Conservation (phyloP, 2,113 vertebrate genomes). For the Hystrix cristata region DNA sequence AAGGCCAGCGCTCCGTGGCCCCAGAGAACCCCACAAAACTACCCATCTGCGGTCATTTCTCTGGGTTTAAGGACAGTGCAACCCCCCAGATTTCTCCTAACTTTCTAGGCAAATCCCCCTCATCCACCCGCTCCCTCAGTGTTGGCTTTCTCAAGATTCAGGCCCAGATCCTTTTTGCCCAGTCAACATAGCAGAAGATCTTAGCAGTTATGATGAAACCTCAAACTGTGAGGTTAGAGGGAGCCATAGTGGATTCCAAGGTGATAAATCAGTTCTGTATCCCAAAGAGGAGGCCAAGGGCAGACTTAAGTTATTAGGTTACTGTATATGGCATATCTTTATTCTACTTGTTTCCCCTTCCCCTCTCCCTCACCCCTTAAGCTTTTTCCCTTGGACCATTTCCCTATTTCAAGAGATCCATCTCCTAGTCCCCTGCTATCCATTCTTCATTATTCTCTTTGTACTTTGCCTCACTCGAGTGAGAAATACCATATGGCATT, state of each 20-base stretch:
- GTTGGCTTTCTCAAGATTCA: not conserved
- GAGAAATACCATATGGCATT: not conserved
- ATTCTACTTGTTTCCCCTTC: not conserved
- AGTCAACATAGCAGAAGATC: not conserved
- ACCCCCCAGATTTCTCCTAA: not conserved
- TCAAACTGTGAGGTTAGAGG: not conserved
- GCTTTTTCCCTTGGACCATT: not conserved
- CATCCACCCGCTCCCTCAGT: accelerated
- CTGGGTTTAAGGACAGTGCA: not conserved
- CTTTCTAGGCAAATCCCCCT: not conserved
- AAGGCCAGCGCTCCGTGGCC: not conserved
- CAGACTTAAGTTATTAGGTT: not conserved
- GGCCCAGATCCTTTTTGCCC: not conserved
- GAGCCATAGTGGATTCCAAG: not conserved
- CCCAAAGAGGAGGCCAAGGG: not conserved
- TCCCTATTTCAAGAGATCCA: not conserved
- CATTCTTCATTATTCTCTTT: not conserved
- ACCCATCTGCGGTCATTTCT: not conserved
- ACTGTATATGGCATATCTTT: not conserved
- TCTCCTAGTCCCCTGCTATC: not conserved
- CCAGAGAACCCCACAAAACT: not conserved
- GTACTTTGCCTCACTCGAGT: not conserved
- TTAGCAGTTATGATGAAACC: not conserved
- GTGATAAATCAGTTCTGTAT: not conserved
- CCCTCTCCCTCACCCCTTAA: not conserved